Evolutionary conservation across 2,888 invertebrate genomes (phyloP), one percentile per base, ranked within the genome.

Genomic region (Chironomus tentans): DNA sequence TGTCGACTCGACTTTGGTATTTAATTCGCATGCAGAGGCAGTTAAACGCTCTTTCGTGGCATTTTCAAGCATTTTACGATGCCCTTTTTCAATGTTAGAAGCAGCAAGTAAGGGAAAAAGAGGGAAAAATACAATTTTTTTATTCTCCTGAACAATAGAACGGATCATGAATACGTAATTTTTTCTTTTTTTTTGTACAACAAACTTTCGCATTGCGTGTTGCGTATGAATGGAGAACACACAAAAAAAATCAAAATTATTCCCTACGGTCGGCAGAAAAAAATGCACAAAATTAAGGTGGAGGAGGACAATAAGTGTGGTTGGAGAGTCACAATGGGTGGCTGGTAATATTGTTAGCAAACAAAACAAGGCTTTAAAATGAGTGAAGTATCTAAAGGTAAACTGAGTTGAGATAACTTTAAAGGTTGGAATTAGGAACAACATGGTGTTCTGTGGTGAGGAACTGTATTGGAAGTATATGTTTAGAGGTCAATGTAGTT

Each of bases 81-180:
- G 65, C 65, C 24, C 24, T 68, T 38, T 68, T 68, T 18, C 65
- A 24, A 65, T 24, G 65, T 21, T 21, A 65, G 21, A 56, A 56
- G 5, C 18, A 18, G 56, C 15, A 15, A 18, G 56, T 15, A 18
- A 18, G 2, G 50, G 4, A 3, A 13, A 5, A 1, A 12, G 2
- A 12, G 56, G 56, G 21, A 24, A 24, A 21, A 38, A 18, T 18
- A 68, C 46, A 24, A 10, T 22, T 65, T 56, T 56, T 56, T 56
- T 56, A 18, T 18, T 46, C n/a, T 68, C 4, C 38, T 46, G 46
- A 71, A 56, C 71, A 71, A 71, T 50, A 50, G 50, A 71, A 71
- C 71, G 61, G 24, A 22, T 50, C 50, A 71, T 71, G 71, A 71
- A 71, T 71, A 56, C 71, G 61, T 56, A 71, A 71, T 71, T 68